Evolutionary conservation across 2,888 invertebrate genomes (phyloP), one percentile per base, ranked within the genome.

Genomic region (Lampropteryx suffumata): DNA sequence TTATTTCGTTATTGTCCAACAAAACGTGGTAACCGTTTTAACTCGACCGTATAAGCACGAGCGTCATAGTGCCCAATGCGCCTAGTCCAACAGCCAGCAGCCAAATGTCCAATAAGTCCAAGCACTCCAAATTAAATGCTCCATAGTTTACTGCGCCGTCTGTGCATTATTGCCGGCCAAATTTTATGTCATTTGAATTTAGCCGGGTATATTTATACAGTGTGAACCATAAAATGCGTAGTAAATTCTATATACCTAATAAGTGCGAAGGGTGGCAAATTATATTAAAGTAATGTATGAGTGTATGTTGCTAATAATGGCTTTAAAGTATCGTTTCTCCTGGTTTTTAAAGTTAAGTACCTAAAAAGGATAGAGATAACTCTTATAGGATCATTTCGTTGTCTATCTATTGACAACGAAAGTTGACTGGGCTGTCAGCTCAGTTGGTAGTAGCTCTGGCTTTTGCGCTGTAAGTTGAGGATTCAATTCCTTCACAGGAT

Each of bases 121-220:
- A 70, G 71, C 70, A 76, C 79, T 72, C 44, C 40, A 83, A 60
- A 53, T 60, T 84, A 84, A 84, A 82, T 74, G 79, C 78, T 70
- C 78, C 84, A 83, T 81, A 84, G 83, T 87, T 87, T 80, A 85
- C 77, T 71, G 80, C 77, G 72, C 86, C 88, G 80, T 71, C 79
- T 86, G 89, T 83, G 84, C 82, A 84, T 88, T 87, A 90, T 83
- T 76, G 81, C 61, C 56, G 66, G 73, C 72, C 69, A 82, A 78
- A 77, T 84, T 87, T 87, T 86, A 88, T 86, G 81, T 21, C 11
- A 73, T 81, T 79, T 74, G 71, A 79, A 84, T 79, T 79, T 74
- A 74, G 83, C 7, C 5, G 24, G 6, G 24, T 80, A n/a, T n/a
- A 79, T 77, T 76, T 79, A 84, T 81, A 83, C 44, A 45, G 17